Evolutionary conservation across 2,888 invertebrate genomes (phyloP), one percentile per base, ranked within the genome.

Genomic region (Thymelicus acteon): DNA sequence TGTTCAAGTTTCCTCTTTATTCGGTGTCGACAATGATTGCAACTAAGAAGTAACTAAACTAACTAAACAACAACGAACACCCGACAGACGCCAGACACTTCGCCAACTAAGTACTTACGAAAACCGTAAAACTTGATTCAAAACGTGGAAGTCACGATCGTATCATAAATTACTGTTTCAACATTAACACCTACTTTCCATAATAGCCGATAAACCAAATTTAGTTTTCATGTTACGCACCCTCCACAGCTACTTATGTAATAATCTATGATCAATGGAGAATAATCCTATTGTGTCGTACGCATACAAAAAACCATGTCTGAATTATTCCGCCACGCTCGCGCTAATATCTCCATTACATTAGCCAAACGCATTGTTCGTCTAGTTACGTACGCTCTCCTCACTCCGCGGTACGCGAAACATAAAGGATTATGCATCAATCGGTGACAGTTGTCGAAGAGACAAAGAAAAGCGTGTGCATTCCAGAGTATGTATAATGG

Each of bases 161-260:
- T 72, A 81, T 84, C 80, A 92, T 93, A 93, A 92, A 93, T 93
- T 87, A 90, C 86, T 85, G 80, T 83, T 88, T 83, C 86, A 86
- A 90, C 91, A 93, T 92, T 92, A 92, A 89, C 93, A 93, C 93
- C 92, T 92, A 92, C 91, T 93, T 92, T 91, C 91, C 93, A 93
- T 93, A 93, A 93, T 91, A 91, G 91, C 89, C 93, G 93, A 93
- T 93, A 93, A 93, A 93, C 93, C 92, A 93, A 93, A 93, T 93
- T 93, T 93, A 91, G 92, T 93, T 93, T 93, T 90, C 93, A 91
- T 93, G 93, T 93, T 87, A 86, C 91, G 85, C 91, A 91, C 93
- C 93, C 93, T 92, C 87, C 79, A 78, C 81, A 84, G 85, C 91
- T 90, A 89, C 92, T 93, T 92, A 92, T 93, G 90, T 92, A 92